Percentiles rank a stretch among this genome's conserved stretches.
These are phyloP conservation scores for Platysternon megacephalum DNA, from an alignment of 2,113 vertebrate species.

Conservation along the genomic window DNA sequence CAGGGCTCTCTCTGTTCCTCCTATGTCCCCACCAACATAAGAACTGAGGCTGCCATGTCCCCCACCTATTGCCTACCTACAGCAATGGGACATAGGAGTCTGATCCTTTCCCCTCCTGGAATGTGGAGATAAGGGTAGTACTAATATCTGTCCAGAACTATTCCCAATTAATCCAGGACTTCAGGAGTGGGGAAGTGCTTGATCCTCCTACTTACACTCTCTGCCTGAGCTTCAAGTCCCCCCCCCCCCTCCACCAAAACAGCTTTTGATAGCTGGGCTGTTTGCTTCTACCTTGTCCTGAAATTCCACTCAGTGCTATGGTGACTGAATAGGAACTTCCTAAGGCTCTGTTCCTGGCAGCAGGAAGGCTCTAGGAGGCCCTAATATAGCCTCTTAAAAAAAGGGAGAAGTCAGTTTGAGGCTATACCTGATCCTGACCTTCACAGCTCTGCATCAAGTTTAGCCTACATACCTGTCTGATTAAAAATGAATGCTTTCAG, in stretches of 20 bases:
- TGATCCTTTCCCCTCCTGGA: background rate
- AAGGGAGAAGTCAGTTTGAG: background rate
- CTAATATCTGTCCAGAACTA: background rate
- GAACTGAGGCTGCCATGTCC: background rate
- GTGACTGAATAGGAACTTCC: fast-evolving
- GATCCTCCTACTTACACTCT: background rate
- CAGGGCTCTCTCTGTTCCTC: background rate
- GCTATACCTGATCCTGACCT: background rate
- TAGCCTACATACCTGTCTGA: constrained; percentile 88
- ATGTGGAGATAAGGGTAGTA: too few species aligned
- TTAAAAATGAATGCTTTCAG: constrained; percentile 94
- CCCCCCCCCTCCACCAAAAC: background rate
- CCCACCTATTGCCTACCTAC: background rate
- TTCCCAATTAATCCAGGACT: background rate
- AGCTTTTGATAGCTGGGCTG: background rate
- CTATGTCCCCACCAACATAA: background rate
- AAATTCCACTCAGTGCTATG: background rate
- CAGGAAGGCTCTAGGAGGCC: background rate
- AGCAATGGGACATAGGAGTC: background rate
- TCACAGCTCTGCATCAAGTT: background rate
- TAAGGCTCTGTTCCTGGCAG: background rate
- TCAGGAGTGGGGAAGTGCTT: background rate
- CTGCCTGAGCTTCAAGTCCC: background rate
- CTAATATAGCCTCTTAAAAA: background rate
- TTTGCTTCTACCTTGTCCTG: background rate